phyloP scores from a whole-genome alignment of 2,888 invertebrate species.

The Watsonalla binaria region DNA sequence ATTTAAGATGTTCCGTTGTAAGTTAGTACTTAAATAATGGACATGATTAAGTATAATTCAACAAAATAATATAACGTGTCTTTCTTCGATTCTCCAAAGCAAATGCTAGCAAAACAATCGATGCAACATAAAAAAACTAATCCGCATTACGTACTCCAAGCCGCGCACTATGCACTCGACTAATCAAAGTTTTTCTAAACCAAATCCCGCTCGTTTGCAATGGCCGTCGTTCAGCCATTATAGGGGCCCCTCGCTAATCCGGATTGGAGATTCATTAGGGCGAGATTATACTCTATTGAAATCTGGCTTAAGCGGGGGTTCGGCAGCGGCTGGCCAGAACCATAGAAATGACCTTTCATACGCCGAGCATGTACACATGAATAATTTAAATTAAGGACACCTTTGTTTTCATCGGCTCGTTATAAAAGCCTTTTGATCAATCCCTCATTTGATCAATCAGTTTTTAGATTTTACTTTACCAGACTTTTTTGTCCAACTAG shows the following conservation, averaged over 20 bases:
- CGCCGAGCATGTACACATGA: background rate
- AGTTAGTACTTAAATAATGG: too few species aligned
- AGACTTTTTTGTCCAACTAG: too few species aligned
- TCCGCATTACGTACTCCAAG: conserved; percentile 16
- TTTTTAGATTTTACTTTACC: too few species aligned
- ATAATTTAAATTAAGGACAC: background rate
- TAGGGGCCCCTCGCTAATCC: conserved; percentile 69
- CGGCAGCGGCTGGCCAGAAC: conserved; percentile 36
- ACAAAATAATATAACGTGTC: conserved; percentile 1
- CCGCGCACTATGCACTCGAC: conserved; percentile 34
- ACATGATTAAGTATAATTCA: too few species aligned
- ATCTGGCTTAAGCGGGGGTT: conserved; percentile 68
- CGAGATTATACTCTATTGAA: conserved; percentile 79
- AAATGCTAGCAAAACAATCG: background rate
- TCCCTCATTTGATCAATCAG: too few species aligned
- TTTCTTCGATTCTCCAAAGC: background rate
- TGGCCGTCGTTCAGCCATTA: conserved; percentile 59
- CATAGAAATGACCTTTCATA: conserved; percentile 8
- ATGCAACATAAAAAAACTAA: conserved; percentile 6
- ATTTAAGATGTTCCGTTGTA: conserved; percentile 34
- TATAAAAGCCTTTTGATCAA: too few species aligned
- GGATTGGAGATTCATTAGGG: conserved; percentile 79
- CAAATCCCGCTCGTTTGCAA: conserved; percentile 60
- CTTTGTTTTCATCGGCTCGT: background rate
- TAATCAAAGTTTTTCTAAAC: conserved; percentile 70